These are phyloP conservation scores for Garrulus glandarius DNA, from an alignment of 2,797 vertebrate species.

Conservation along the genomic window DNA sequence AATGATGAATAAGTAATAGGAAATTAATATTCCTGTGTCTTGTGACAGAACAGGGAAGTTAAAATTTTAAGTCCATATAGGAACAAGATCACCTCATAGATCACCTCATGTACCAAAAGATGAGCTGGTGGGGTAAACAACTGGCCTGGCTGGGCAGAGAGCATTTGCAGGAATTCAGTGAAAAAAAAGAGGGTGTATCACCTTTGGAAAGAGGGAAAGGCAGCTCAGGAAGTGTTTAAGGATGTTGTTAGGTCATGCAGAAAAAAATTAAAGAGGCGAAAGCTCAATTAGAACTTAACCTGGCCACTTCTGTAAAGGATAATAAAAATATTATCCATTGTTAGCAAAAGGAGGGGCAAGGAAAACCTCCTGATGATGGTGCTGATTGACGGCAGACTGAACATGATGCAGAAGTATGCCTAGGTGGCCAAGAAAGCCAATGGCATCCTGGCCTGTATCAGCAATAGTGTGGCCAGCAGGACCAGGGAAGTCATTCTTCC, in stretches of 20 bases:
- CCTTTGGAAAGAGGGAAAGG: not conserved
- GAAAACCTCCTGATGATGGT: not conserved
- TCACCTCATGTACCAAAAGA: not conserved
- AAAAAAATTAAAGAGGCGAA: not conserved
- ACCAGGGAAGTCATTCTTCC: fast-evolving
- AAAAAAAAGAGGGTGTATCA: not conserved
- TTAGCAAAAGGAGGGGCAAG: not conserved
- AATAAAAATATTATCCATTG: not conserved
- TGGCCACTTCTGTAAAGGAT: no score
- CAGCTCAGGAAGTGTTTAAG: not conserved
- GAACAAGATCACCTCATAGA: not conserved
- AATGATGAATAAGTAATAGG: not conserved
- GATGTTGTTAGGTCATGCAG: not conserved
- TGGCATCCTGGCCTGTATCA: fast-evolving
- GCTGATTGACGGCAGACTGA: not conserved
- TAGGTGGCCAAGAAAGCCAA: not conserved
- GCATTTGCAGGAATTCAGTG: not conserved
- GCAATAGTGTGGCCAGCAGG: not conserved
- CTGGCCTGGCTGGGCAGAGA: not conserved
- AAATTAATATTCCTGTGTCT: not conserved
- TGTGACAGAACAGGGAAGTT: not conserved
- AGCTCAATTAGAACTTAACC: not conserved
- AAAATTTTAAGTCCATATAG: not conserved
- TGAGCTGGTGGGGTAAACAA: not conserved
- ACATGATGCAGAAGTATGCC: not conserved